Evolutionary conservation across 1,140 invertebrate genomes (phyloP).

Genomic region (Panagrolaimus sp.): DNA sequence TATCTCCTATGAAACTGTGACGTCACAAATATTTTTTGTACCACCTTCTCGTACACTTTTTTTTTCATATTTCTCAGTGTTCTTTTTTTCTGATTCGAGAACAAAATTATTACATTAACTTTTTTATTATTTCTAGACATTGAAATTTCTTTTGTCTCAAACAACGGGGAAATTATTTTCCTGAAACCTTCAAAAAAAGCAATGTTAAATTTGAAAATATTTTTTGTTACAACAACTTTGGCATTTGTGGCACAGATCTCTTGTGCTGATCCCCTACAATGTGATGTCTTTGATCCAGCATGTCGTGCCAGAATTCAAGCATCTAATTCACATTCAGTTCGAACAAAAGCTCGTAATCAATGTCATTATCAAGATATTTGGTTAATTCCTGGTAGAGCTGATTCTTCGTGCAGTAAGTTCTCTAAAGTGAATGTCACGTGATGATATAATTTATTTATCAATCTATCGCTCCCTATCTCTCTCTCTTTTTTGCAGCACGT

Average conservation of each 20-base stretch:
- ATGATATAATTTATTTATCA: conserved; percentile 4
- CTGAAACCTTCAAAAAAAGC: too few species aligned
- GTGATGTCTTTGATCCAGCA: conserved; percentile 47
- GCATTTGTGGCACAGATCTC: not conserved
- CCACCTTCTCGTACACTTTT: too few species aligned
- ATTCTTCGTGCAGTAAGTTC: conserved; percentile 56
- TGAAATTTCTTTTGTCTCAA: too few species aligned
- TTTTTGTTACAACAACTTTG: not conserved
- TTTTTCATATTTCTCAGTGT: too few species aligned
- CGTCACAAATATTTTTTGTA: too few species aligned
- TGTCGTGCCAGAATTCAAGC: conserved; percentile 36
- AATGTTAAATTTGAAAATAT: too few species aligned
- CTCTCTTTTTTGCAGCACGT: conserved; percentile 42
- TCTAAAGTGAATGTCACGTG: not conserved
- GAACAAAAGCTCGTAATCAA: conserved; percentile 21
- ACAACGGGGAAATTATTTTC: too few species aligned
- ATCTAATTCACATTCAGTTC: conserved; percentile 13
- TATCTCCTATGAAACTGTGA: too few species aligned
- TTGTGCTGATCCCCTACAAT: conserved; percentile 27
- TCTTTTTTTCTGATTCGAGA: too few species aligned
- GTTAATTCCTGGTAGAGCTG: conserved; percentile 55
- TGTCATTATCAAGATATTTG: conserved; percentile 57
- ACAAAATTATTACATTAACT: too few species aligned
- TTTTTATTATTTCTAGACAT: too few species aligned
- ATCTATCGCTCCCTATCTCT: not conserved